Percentiles rank a stretch among this genome's conserved stretches.
These are phyloP conservation scores for Dicycla oo DNA, from an alignment of 2,888 invertebrate genomes.

Conservation along the genomic window DNA sequence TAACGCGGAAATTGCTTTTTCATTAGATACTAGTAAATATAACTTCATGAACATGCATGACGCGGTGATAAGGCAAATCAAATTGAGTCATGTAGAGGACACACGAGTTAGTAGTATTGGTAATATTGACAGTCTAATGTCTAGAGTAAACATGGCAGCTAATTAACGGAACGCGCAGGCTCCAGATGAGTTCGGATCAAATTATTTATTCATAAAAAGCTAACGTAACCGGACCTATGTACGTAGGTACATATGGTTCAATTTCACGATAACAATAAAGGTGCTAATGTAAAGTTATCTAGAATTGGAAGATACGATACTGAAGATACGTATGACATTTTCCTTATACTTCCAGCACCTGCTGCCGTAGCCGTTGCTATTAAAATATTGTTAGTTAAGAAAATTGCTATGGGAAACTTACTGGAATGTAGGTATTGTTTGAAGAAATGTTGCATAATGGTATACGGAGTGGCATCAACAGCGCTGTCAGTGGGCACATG, in stretches of 20 bases:
- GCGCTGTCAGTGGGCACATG: slow-evolving; percentile 71
- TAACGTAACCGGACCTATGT: slow-evolving; percentile 26
- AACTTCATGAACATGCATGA: slow-evolving; percentile 65
- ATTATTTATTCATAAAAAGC: slow-evolving; percentile 46
- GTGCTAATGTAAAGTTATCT: slow-evolving; percentile 21
- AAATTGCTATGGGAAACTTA: slow-evolving; percentile 74
- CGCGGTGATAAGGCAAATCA: slow-evolving; percentile 70
- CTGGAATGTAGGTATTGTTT: slow-evolving; percentile 71
- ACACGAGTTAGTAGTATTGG: slow-evolving; percentile 70
- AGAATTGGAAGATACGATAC: background rate
- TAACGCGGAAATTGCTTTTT: slow-evolving; percentile 54
- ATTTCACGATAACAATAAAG: slow-evolving; percentile 27
- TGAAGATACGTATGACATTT: background rate
- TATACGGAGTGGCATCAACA: slow-evolving; percentile 71
- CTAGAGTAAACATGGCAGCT: slow-evolving; percentile 82
- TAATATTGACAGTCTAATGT: slow-evolving; percentile 77
- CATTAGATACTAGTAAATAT: slow-evolving; percentile 58
- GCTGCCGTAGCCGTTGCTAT: background rate
- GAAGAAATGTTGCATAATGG: slow-evolving; percentile 83
- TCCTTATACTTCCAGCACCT: background rate
- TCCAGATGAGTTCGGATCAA: slow-evolving; percentile 57
- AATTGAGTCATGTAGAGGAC: slow-evolving; percentile 78
- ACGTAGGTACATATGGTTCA: too few species aligned
- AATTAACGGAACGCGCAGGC: slow-evolving; percentile 69
- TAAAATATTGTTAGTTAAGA: slow-evolving; percentile 45